Conservation (phyloP, 2,888 invertebrate species). For the Sphaerolaimus hirsutus region DNA sequence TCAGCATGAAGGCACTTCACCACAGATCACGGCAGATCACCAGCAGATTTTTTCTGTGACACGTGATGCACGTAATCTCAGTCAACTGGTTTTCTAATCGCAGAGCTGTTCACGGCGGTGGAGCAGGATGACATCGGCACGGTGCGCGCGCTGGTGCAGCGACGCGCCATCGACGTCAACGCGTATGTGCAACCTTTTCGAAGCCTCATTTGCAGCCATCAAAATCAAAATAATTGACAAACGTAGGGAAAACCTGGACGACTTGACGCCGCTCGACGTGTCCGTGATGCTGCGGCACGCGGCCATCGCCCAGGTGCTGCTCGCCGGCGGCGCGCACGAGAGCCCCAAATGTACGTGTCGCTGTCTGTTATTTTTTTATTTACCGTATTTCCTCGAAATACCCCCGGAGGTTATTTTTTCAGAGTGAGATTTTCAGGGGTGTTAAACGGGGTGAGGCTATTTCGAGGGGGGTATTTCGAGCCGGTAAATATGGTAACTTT, state of each 20-base stretch:
- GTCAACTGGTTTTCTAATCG: no score
- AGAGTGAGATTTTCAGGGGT: no score
- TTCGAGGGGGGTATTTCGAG: no score
- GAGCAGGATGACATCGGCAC: conserved; percentile 83
- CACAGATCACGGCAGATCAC: no score
- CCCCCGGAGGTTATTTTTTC: no score
- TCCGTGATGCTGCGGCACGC: conserved; percentile 70
- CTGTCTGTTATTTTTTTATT: no score
- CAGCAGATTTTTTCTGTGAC: no score
- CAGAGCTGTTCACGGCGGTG: conserved; percentile 77
- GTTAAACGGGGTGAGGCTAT: no score
- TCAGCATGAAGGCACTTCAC: no score
- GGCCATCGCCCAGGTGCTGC: conserved; percentile 62
- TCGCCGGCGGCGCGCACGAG: conserved; percentile 38
- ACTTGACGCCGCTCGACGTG: conserved; percentile 66
- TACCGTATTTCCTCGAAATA: no score
- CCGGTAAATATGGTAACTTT: no score
- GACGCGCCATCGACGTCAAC: conserved; percentile 74
- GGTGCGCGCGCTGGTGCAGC: conserved; percentile 64
- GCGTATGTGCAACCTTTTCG: conserved; percentile 38
- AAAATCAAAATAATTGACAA: neutral
- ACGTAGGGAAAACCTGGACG: conserved; percentile 37
- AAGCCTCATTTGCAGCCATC: neutral
- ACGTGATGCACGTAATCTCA: no score
- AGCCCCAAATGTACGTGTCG: conserved; percentile 27